Evolutionary conservation across 2,797 vertebrate genomes (phyloP), one percentile per base, ranked within the genome.

Genomic region (Ctenopoma multispine): DNA sequence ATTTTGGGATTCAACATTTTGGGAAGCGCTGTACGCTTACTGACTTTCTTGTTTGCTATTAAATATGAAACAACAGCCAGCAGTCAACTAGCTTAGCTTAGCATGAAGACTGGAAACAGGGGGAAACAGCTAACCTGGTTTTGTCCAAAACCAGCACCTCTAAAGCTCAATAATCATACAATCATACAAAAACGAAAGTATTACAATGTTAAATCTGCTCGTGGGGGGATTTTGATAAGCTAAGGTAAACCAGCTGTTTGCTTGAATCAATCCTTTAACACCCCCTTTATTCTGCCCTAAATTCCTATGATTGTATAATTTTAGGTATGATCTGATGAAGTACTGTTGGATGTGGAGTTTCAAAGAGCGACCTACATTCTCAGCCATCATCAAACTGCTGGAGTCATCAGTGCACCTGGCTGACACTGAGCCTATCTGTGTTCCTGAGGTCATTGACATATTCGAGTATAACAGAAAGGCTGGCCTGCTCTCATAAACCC

Each of bases 291-390:
- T 44, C 11, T 7, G 4, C 43, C 49, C 43, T n/a, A 2, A 17
- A 24, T 20, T 43, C 3, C 3, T 18, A 20, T 46, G 13, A 29
- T 49, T 20, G 2, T 41, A 0, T 46, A 6, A 23, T 60, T 74
- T 12, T 63, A 95, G 94, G 80, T 93, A 90, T n/a, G 90, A 93
- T 41, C 76, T 94, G 15, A 94, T 94, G 91, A 93, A 87, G 69
- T 92, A 90, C 51, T 95, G 93, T 48, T 93, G 93, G 92, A 93
- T 93, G 89, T 94, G 93, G 92, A 88, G 90, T 63, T 92, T 89
- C 41, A 91, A 91, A 69, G 90, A 92, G 55, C 71, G 92, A 7
- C 93, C 94, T 0, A 57, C 80, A 0, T 94, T 92, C 76, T 89
- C 91, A 0, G 85, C 88, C 34, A 65, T 94, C 74, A 84, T 93